Evolutionary conservation across 2,888 invertebrate genomes (phyloP), one percentile per base, ranked within the genome.

Genomic region (Torymus tubicola): DNA sequence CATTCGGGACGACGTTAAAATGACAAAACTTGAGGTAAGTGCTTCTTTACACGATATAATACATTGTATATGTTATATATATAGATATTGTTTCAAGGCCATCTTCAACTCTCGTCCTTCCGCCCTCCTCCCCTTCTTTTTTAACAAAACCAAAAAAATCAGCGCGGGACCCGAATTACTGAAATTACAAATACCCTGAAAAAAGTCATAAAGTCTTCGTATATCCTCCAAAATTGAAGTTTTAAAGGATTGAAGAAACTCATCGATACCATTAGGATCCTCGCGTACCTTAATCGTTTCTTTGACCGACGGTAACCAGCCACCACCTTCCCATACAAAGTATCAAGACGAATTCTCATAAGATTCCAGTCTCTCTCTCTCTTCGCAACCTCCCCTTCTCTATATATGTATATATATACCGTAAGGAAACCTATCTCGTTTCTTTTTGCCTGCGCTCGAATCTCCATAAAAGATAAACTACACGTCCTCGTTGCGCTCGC

Each of bases 11-110:
- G 31, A 55, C 65, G 42, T 42, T 8, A 42, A 74, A 81, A 78
- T 81, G 78, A 81, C 81, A 78, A 74, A 81, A 78, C 16, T 77
- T 77, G 71, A 18, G 67, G 31, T 72, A 72, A 68, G 61, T 31
- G 58, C 21, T 80, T 75, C 55, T 71, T 80, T 67, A 55, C 76
- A 72, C 61, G 76, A 68, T 72, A 71, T 42, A 8, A 42, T 50
- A 61, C 60, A 53, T 52, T 65, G 68, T 63, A 53, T 55, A 31
- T 64, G 52, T 8, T 42, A 42, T 42, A 42, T 42, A 42, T 42
- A 42, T 42, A 42, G 2, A 31, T 24, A 58, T 16, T 31, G 24
- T 14, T 57, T 70, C 77, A 70, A 77, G 77, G 77, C 50, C 64
- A 70, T 42, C 42, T 8, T 42, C 42, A 8, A 8, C 42, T 42